Evolutionary conservation across 1,140 invertebrate species (phyloP).

Genomic region (Samia ricini): DNA sequence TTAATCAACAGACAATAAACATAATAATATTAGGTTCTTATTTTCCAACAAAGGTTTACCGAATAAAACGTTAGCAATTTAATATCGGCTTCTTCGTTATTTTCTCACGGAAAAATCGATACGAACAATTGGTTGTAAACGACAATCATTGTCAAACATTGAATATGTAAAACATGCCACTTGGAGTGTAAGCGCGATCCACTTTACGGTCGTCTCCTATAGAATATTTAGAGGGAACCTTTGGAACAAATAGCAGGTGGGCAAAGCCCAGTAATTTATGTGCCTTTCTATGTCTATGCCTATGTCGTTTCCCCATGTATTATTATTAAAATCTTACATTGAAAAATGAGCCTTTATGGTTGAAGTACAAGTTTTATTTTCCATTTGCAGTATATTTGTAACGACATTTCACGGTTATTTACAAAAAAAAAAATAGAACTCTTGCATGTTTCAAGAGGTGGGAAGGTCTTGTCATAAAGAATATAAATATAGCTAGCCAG

Average conservation of each 20-base stretch:
- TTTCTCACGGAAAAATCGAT: neutral
- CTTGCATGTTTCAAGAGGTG: neutral
- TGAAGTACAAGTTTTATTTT: neutral
- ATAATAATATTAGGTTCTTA: neutral
- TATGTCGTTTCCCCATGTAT: neutral
- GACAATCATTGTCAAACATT: neutral
- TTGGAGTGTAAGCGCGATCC: neutral
- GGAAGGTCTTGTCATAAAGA: neutral
- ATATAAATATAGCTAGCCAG: too few species aligned
- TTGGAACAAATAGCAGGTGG: slow-evolving; percentile 23
- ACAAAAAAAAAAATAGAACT: neutral
- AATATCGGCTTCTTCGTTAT: neutral
- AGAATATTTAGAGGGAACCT: slow-evolving; percentile 23
- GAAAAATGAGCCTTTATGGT: neutral
- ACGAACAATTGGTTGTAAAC: neutral
- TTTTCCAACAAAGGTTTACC: too few species aligned
- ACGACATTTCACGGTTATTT: neutral
- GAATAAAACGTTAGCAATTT: too few species aligned
- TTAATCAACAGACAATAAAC: too few species aligned
- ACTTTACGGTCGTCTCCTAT: slow-evolving; percentile 14
- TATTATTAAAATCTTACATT: neutral
- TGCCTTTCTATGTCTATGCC: too few species aligned
- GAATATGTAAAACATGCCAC: neutral
- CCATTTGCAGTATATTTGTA: neutral
- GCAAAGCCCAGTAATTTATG: slow-evolving; percentile 21